phyloP scores from a whole-genome alignment of 2,888 invertebrate species.

The Colostygia pectinataria region DNA sequence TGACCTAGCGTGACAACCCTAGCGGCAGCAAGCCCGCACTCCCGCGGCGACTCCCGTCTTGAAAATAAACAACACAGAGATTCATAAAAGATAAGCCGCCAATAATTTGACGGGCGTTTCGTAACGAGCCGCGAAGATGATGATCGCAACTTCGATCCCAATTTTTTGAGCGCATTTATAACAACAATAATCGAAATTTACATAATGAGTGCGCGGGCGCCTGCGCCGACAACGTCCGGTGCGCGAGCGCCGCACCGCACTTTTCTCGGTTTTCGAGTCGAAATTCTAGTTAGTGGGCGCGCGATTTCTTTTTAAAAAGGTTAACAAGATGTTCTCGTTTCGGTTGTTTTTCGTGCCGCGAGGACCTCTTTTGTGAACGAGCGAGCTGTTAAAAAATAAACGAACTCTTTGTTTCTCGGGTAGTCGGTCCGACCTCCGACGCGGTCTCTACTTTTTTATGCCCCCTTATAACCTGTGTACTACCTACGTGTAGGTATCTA shows the following conservation, averaged over 20 bases:
- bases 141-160: conserved; percentile 48
- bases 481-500: conserved; percentile 83
- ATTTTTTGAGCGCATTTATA: conserved; percentile 58
- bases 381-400: conserved; percentile 84
- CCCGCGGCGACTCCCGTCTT: conserved; percentile 35
- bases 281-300: conserved; percentile 81
- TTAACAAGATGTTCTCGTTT: conserved; percentile 81
- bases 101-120: conserved; percentile 59
- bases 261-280: conserved; percentile 80
- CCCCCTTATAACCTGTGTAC: conserved; percentile 82
- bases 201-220: conserved; percentile 79
- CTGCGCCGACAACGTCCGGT: conserved; percentile 57
- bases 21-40: conserved; percentile 19
- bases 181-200: conserved; percentile 69
- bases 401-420: conserved; percentile 82
- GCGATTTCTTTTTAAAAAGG: conserved; percentile 81
- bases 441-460: conserved; percentile 81
- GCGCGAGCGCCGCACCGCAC: conserved; percentile 56
- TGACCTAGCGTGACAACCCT: conserved; percentile 45
- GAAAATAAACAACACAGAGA: conserved; percentile 44
- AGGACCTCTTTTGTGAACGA: conserved; percentile 80
- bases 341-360: conserved; percentile 79
- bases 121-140: conserved; percentile 58
- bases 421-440: conserved; percentile 81
- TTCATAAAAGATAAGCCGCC: conserved; percentile 51